Percentiles rank a stretch among this genome's conserved stretches.
These are phyloP conservation scores for Ceratoteleas bidentatus DNA, from an alignment of 1,140 invertebrate species.

Conservation along the genomic window DNA sequence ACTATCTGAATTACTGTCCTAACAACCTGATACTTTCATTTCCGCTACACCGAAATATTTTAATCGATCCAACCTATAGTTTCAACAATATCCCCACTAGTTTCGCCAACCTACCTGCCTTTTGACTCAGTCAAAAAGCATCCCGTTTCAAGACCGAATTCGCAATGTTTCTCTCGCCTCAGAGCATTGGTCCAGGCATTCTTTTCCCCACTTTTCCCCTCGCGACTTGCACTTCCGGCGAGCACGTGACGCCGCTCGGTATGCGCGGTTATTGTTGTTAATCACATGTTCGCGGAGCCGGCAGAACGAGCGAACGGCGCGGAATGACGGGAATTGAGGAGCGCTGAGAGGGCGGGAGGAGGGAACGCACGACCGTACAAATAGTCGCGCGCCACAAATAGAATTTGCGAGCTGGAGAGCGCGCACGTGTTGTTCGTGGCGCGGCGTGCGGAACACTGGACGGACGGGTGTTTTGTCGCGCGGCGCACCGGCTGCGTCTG, in stretches of 20 bases:
- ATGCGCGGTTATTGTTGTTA: conserved; percentile 38
- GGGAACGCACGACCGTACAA: too few species aligned
- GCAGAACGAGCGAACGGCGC: not conserved
- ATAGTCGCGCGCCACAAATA: conserved; percentile 1
- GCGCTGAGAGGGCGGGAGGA: not conserved
- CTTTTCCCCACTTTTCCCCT: not conserved
- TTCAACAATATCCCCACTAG: too few species aligned
- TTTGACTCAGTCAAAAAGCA: too few species aligned
- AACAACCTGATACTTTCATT: too few species aligned
- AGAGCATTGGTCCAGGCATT: not conserved
- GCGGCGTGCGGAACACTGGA: conserved; percentile 74
- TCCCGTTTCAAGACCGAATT: not conserved
- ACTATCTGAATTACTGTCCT: too few species aligned
- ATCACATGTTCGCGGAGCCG: conserved; percentile 47
- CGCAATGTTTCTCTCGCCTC: not conserved
- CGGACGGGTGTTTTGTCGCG: conserved; percentile 51
- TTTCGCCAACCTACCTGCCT: too few species aligned
- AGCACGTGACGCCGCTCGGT: conserved; percentile 41
- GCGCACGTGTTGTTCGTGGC: conserved; percentile 66
- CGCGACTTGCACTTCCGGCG: conserved; percentile 20
- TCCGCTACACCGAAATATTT: too few species aligned
- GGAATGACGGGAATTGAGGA: too few species aligned
- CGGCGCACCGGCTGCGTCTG: conserved; percentile 66
- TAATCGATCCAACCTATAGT: too few species aligned
- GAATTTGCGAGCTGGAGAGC: conserved; percentile 24